These are phyloP conservation scores for Aleiodes testaceus DNA, from an alignment of 2,888 invertebrate genomes.

Conservation along the genomic window DNA sequence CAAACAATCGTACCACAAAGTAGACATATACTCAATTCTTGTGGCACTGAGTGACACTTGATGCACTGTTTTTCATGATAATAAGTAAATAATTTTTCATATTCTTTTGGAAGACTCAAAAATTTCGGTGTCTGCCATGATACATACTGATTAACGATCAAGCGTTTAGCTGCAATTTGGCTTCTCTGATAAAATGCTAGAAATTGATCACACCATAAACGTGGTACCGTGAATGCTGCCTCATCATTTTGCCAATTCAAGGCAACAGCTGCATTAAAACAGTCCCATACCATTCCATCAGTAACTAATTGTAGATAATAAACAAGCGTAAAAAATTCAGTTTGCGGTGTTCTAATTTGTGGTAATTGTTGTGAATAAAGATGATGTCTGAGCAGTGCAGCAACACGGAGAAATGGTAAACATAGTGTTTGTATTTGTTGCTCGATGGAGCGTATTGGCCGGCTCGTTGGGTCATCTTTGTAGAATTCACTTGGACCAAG, in stretches of 20 bases:
- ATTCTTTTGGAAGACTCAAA: constrained; percentile 89
- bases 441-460: constrained; percentile 22
- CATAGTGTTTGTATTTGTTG: constrained; percentile 83
- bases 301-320: constrained; percentile 85
- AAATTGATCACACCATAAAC: constrained; percentile 83
- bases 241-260: constrained; percentile 76
- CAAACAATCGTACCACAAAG: constrained; percentile 95
- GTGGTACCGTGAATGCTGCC: constrained; percentile 74
- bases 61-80: constrained; percentile 93
- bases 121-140: constrained; percentile 88
- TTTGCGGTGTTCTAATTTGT: constrained; percentile 77
- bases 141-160: constrained; percentile 83
- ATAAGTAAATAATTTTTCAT: constrained; percentile 93
- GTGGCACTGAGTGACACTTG: constrained; percentile 91
- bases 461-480: constrained; percentile 46
- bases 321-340: constrained; percentile 85
- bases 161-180: constrained; percentile 78
- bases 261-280: constrained; percentile 79
- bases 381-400: constrained; percentile 88
- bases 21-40: constrained; percentile 93
- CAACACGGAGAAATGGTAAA: constrained; percentile 88
- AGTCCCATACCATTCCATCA: constrained; percentile 79
- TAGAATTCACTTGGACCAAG: constrained; percentile 64
- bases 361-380: constrained; percentile 86
- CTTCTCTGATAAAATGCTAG: constrained; percentile 75